A percentile compares a stretch with the other conserved stretches of the same genome.
Conservation (phyloP, 2,888 invertebrate species). For the Amphimallon solstitiale region DNA sequence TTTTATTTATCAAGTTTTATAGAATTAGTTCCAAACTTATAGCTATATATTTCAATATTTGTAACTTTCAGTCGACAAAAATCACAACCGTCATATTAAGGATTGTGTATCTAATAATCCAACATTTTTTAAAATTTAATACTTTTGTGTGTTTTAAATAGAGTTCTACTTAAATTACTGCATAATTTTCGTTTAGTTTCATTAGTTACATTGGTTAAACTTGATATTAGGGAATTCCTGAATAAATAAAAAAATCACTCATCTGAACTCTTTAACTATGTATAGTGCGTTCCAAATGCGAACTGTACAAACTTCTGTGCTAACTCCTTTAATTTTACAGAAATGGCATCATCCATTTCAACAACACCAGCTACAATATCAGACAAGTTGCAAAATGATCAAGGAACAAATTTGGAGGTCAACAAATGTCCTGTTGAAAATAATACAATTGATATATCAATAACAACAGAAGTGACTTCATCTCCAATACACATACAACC, state of each 20-base stretch:
- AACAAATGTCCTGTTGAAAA: constrained; percentile 27
- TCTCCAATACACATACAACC: constrained; percentile 32
- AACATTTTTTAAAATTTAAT: constrained; percentile 37
- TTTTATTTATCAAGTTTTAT: constrained; percentile 42
- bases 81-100: constrained; percentile 47
- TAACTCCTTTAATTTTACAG: constrained; percentile 50
- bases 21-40: constrained; percentile 6
- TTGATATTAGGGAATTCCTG: constrained; percentile 3
- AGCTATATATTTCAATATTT: constrained; percentile 35
- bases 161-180: neutral
- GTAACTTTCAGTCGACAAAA: constrained; percentile 42
- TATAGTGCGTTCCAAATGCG: constrained; percentile 45
- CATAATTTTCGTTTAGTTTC: constrained; percentile 25
- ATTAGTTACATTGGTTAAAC: neutral
- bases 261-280: constrained; percentile 37
- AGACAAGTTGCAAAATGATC: constrained; percentile 32
- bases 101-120: constrained; percentile 40
- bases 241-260: constrained; percentile 23
- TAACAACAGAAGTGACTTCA: constrained; percentile 37
- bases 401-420: constrained; percentile 35
- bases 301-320: constrained; percentile 44
- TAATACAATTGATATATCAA: constrained; percentile 39
- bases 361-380: constrained; percentile 38
- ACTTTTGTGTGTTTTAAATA: neutral
- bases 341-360: constrained; percentile 52